Conservation (phyloP, 92 coral and sea anemone species). For the Pocillopora grandis region DNA sequence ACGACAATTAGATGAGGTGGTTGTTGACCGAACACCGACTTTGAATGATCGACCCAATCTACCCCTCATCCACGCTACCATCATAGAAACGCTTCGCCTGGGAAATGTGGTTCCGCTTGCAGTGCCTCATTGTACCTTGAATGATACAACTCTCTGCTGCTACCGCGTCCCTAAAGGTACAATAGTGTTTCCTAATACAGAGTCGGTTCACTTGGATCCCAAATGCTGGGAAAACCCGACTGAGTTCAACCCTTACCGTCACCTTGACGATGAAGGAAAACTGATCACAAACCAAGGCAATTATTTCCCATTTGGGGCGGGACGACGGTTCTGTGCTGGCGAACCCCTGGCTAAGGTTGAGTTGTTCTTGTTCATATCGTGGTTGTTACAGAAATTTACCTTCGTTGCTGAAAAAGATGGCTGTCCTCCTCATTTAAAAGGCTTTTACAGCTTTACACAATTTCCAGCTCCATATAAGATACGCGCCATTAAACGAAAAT, state of each 20-base stretch:
- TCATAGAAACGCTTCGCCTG: constrained; percentile 31
- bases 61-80: constrained; percentile 49
- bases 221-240: constrained; percentile 41
- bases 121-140: constrained; percentile 36
- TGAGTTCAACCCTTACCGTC: constrained; percentile 53
- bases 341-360: constrained; percentile 58
- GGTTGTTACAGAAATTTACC: constrained; percentile 58
- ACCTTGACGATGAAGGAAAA: constrained; percentile 32
- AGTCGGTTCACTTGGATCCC: constrained; percentile 42
- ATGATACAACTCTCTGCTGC: constrained; percentile 47
- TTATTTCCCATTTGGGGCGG: constrained; percentile 1
- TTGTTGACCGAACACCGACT: constrained; percentile 29
- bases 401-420: constrained; percentile 65
- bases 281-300: constrained; percentile 9
- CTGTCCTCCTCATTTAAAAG: constrained; percentile 24
- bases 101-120: constrained; percentile 39
- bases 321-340: constrained; percentile 68
- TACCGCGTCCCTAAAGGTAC: constrained; percentile 42
- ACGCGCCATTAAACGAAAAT: constrained; percentile 47
- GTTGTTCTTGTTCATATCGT: constrained; percentile 60
- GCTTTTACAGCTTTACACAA: background rate
- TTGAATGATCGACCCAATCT: constrained; percentile 46
- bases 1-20: constrained; percentile 32
- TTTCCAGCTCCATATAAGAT: constrained; percentile 36
- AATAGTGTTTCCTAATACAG: constrained; percentile 14